A percentile compares a stretch with the other conserved stretches of the same genome.
Conservation (phyloP, 2,797 vertebrate species). For the Prionace glauca region DNA sequence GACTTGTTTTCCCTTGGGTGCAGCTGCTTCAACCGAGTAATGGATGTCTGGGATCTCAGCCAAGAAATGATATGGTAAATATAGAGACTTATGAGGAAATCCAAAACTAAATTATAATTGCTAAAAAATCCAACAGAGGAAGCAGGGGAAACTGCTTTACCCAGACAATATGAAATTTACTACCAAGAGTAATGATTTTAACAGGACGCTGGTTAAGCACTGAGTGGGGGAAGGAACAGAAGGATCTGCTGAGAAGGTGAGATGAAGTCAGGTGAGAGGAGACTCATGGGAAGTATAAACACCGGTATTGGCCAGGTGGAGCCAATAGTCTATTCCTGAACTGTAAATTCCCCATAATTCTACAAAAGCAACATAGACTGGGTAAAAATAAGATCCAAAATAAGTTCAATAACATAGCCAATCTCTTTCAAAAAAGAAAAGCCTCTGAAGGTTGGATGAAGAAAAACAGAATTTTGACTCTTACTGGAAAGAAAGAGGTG, state of each 20-base stretch:
- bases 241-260: not conserved
- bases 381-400: not conserved
- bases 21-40: not conserved
- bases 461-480: not conserved
- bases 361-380: not conserved
- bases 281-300: not conserved
- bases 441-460: not conserved
- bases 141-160: not conserved
- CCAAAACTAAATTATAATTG: not conserved
- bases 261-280: not conserved
- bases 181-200: not conserved
- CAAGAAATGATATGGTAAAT: not conserved
- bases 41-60: too few relatives aligned
- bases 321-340: not conserved
- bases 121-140: not conserved
- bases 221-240: not conserved
- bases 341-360: not conserved
- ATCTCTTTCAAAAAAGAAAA: not conserved
- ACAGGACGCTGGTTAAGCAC: not conserved
- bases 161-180: not conserved
- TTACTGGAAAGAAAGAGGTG: conserved; percentile 19
- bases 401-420: not conserved
- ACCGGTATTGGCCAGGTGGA: not conserved
- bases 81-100: not conserved
- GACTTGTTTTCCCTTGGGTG: too few relatives aligned